phyloP scores from a whole-genome alignment of 2,888 invertebrate genomes.

The Drosophila setosimentum region DNA sequence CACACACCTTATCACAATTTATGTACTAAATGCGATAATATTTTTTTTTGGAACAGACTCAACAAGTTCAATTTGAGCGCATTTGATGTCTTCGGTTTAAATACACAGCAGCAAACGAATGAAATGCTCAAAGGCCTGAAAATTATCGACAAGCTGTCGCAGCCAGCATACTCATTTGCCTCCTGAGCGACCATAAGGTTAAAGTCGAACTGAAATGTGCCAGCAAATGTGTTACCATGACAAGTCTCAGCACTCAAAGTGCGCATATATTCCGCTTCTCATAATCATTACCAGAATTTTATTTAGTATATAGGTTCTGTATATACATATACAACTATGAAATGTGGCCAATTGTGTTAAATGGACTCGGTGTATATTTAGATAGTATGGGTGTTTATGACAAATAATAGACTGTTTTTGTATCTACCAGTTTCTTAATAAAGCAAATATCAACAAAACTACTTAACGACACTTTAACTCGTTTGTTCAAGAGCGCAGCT shows the following conservation, averaged over 20 bases:
- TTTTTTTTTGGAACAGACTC: constrained; percentile 84
- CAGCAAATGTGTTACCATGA: constrained; percentile 18
- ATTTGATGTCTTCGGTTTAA: constrained; percentile 88
- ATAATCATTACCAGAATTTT: constrained; percentile 5
- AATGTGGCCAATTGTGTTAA: not conserved
- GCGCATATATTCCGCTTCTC: constrained; percentile 42
- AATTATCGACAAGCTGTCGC: constrained; percentile 57
- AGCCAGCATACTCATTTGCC: constrained; percentile 73
- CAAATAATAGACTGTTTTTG: constrained; percentile 14
- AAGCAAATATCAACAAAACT: constrained; percentile 23
- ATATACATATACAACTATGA: constrained; percentile 32
- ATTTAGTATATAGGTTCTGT: constrained; percentile 14
- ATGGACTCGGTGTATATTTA: constrained; percentile 7
- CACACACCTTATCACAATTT: not conserved
- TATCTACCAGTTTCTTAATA: constrained; percentile 34
- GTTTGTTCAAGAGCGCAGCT: constrained; percentile 12
- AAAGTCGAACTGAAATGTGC: constrained; percentile 36
- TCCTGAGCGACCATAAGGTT: constrained; percentile 50
- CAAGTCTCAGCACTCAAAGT: constrained; percentile 51
- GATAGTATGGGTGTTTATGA: constrained; percentile 22
- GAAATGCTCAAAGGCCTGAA: constrained; percentile 83
- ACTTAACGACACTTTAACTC: constrained; percentile 9
- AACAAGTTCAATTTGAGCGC: constrained; percentile 87
- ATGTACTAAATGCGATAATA: constrained; percentile 2
- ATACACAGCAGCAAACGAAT: constrained; percentile 86